Base-by-base conservation (phyloP, 2,888 invertebrate species). In the Adineta ricciae region DNA sequence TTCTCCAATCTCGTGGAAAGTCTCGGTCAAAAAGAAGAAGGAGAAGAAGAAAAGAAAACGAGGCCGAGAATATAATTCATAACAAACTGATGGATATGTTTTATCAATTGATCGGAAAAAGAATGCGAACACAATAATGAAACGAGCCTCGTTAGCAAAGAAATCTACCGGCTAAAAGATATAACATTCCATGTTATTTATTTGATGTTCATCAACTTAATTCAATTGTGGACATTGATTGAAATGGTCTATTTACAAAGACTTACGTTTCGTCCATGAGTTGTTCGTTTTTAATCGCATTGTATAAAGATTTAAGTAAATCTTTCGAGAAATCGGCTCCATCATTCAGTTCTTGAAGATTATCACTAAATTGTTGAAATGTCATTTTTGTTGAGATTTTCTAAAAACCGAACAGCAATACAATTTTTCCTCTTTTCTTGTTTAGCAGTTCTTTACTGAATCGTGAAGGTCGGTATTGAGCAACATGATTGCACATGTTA, bases 401-500 rank as follows among this genome's bases (percentile, higher is more conserved):
- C 91, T 92, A 88, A 92, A 97, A 95, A 88, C 95, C 95, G 82
- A 96, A 96, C 91, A 97, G 97, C 91, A n/a, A n/a, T n/a, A n/a
- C n/a, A n/a, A n/a, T n/a, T n/a, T n/a, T n/a, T n/a, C n/a, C n/a
- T n/a, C n/a, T 97, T 98, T 89, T 98, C 93, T 87, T 96, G n/a
- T n/a, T n/a, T n/a, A n/a, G n/a, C 97, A 19, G 95, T 50, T 94
- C 86, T 87, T 88, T 88, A 92, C 91, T 88, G 91, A 91, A 49
- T 92, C 92, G 92, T 99, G 97, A 88, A 99, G 93, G 92, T 99
- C 98, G 83, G 97, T 97, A 92, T 99, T 99, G 88, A 99, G 93
- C 90, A 99, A 92, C 95, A 99, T 96, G 89, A 99, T 95, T 88
- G 98, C 99, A 92, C 98, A 99, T 83, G 97, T 97, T 87, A 99